Percentiles rank a stretch among this genome's conserved stretches.
phyloP scores from a whole-genome alignment of 2,113 vertebrate species.

The Poeciliopsis prolifica region DNA sequence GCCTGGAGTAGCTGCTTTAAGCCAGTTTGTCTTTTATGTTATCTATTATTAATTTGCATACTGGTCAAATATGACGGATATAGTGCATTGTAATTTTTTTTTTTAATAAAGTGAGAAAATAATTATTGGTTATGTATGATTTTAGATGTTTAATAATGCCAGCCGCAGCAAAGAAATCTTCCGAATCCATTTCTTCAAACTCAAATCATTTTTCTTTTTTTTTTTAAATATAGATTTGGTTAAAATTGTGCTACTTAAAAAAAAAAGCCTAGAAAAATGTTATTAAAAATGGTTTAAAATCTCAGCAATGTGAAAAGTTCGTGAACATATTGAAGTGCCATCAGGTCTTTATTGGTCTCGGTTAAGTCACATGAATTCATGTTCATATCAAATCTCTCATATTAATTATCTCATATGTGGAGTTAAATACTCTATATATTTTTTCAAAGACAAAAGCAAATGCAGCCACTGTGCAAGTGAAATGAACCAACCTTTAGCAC shows the following conservation, averaged over 20 bases:
- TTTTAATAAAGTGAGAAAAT: background rate
- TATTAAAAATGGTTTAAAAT: too few species aligned
- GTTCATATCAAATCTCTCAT: background rate
- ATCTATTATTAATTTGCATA: background rate
- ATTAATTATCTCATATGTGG: conserved; percentile 6
- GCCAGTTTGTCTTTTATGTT: background rate
- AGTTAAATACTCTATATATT: background rate
- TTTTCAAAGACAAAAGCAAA: background rate
- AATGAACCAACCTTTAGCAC: background rate
- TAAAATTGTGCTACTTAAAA: background rate
- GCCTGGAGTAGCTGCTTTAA: background rate
- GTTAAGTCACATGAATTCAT: conserved; percentile 38
- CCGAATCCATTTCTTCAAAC: background rate
- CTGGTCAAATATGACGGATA: background rate
- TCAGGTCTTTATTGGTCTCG: conserved; percentile 51
- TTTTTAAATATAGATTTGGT: background rate
- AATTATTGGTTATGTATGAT: background rate
- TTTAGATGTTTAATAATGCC: background rate
- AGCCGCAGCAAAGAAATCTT: background rate
- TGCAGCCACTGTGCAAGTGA: background rate
- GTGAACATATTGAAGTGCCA: conserved; percentile 34
- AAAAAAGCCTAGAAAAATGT: too few species aligned
- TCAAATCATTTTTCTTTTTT: background rate
- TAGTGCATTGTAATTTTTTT: background rate
- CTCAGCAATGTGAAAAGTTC: background rate